Conservation (phyloP, 1,140 invertebrate genomes). For the Parasteatoda tepidariorum region DNA sequence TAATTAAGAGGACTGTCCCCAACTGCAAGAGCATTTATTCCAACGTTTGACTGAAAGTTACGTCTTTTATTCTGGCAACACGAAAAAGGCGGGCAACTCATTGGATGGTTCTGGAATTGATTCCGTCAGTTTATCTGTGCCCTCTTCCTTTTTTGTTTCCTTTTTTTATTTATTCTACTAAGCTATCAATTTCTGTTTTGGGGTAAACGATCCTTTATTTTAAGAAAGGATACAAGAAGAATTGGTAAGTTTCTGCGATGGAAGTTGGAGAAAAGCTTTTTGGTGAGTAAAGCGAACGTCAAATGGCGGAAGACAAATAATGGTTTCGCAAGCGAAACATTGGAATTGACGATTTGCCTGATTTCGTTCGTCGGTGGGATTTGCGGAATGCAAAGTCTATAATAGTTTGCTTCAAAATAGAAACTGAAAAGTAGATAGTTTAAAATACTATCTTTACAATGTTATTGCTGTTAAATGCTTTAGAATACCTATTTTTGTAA, state of each 20-base stretch:
- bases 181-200: background rate
- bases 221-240: background rate
- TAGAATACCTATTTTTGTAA: too few species aligned
- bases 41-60: slow-evolving; percentile 37
- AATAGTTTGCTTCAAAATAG: too few species aligned
- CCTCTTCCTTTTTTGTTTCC: background rate
- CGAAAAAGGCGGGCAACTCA: slow-evolving; percentile 39
- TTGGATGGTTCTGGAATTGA: slow-evolving; percentile 19
- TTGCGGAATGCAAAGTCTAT: too few species aligned
- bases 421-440: too few species aligned
- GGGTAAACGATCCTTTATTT: background rate
- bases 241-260: background rate
- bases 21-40: slow-evolving; percentile 2
- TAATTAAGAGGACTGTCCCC: slow-evolving; percentile 51
- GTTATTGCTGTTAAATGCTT: too few species aligned
- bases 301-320: background rate
- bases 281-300: background rate
- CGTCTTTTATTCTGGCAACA: slow-evolving; percentile 48
- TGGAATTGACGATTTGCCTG: background rate
- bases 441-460: too few species aligned
- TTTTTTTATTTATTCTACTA: background rate
- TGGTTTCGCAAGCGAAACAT: background rate
- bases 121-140: slow-evolving; percentile 12
- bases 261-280: background rate
- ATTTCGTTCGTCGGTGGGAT: too few species aligned